A percentile compares a stretch with the other conserved stretches of the same genome.
Evolutionary conservation across 2,797 vertebrate genomes (phyloP).

Genomic region (Ptychobarbus kaznakovi): DNA sequence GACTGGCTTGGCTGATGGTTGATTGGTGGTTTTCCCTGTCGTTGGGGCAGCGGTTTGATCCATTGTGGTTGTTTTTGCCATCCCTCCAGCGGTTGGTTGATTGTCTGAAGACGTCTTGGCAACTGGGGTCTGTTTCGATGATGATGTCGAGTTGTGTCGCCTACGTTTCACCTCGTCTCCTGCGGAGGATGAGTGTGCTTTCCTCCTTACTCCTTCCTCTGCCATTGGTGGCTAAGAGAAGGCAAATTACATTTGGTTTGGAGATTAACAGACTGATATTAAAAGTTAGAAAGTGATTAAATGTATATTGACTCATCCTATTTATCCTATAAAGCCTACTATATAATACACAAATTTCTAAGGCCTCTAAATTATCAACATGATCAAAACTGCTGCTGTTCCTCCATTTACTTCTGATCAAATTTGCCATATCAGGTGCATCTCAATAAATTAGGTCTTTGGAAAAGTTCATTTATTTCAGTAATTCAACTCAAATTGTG

Average conservation of each 20-base stretch:
- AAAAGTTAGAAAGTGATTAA: neutral
- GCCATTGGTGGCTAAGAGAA: slow-evolving; percentile 86
- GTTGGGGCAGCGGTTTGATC: slow-evolving; percentile 50
- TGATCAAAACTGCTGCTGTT: neutral
- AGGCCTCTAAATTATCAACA: neutral
- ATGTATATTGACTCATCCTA: neutral
- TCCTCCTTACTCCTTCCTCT: slow-evolving; percentile 86
- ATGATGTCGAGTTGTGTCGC: slow-evolving; percentile 74
- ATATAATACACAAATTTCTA: neutral
- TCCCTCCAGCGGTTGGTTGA: slow-evolving; percentile 47
- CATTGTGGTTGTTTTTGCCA: slow-evolving; percentile 63
- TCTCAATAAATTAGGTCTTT: too few species aligned
- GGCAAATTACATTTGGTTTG: slow-evolving; percentile 18
- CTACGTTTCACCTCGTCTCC: slow-evolving; percentile 79
- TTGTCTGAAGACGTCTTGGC: slow-evolving; percentile 66
- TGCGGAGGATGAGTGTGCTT: slow-evolving; percentile 74
- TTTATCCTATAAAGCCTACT: neutral
- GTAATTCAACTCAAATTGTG: too few species aligned
- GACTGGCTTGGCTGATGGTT: slow-evolving; percentile 59
- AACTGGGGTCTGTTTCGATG: slow-evolving; percentile 65
- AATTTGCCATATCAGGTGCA: too few species aligned
- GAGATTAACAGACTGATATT: neutral
- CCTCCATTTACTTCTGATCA: neutral
- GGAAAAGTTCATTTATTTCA: too few species aligned
- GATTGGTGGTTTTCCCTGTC: slow-evolving; percentile 34